Evolutionary conservation across 2,113 vertebrate species (phyloP), one percentile per base, ranked within the genome.

Genomic region (Campylomormyrus tamandua): DNA sequence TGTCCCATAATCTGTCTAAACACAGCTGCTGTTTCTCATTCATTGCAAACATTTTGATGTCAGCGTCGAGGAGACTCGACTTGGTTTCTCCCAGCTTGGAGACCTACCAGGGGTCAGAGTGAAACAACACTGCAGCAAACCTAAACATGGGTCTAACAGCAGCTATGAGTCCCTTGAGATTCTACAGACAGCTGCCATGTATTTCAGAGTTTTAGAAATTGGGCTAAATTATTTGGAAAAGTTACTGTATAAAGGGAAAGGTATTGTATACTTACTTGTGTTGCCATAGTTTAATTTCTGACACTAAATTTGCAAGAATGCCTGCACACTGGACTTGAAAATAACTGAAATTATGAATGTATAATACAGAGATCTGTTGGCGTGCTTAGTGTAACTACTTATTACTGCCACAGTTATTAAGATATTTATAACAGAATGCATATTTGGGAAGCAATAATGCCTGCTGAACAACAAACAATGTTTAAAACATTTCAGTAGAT

Each of bases 11-110:
- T 83, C 84, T 85, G 85, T 89, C 88, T 89, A 84, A 91, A 90
- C 90, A 91, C 90, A 92, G 91, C 90, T 92, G 91, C 74, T 88
- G 62, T 49, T 56, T 31, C 66, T 83, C 85, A 84, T 56, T 88
- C 52, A 89, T 56, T 83, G 88, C 74, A 52, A 35, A 52, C 46
- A 84, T 84, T 84, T 48, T 84, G 19, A 84, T 84, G 62, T 31
- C 3, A 31, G n/a, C 45, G 48, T 48, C 1, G 39, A 48, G 83
- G 24, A 48, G 83, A 48, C 42, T 19, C 4, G 45, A 48, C 39
- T 84, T 83, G 83, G 74, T 49, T 80, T 89, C 88, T 80, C 66
- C 48, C 77, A 66, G 52, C 88, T 52, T 74, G 77, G 88, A 89
- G 77, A 89, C 66, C 74, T 80, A 50, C 39, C 45, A 48, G 53